Percentiles rank a stretch among this genome's conserved stretches.
These are phyloP conservation scores for Mohoua ochrocephala DNA, from an alignment of 2,113 vertebrate genomes.

Conservation along the genomic window DNA sequence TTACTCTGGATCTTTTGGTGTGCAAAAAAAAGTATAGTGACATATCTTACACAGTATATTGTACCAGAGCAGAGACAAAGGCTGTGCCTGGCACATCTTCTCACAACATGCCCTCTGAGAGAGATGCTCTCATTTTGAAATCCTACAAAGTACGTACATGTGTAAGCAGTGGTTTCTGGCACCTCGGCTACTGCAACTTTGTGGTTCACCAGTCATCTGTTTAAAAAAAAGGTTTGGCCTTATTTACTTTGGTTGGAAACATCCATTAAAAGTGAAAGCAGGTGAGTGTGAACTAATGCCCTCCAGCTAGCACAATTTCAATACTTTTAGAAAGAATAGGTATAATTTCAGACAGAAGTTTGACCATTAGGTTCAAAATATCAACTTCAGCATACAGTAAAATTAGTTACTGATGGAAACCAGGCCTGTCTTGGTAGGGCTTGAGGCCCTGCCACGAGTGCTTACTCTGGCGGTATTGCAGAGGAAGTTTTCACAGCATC, in stretches of 20 bases:
- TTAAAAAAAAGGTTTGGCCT: not conserved
- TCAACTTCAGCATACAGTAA: not conserved
- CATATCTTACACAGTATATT: accelerated
- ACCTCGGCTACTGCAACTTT: not conserved
- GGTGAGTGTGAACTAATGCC: accelerated
- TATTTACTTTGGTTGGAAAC: not conserved
- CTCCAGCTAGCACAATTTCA: not conserved
- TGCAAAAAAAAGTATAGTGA: not conserved
- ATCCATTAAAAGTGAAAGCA: not conserved
- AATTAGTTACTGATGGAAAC: not conserved
- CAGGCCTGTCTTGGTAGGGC: not conserved
- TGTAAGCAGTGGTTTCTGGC: not conserved
- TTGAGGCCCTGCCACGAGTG: not conserved
- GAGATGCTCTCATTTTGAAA: not conserved
- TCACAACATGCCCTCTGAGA: not conserved
- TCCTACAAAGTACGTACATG: not conserved
- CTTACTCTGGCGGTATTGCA: not conserved
- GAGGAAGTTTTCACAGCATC: not conserved
- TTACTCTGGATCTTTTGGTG: not conserved
- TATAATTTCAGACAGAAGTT: not conserved
- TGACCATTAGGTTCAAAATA: not conserved
- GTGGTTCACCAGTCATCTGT: not conserved
- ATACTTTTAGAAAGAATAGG: not conserved
- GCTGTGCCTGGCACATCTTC: not conserved
- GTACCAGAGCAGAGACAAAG: not conserved